These are phyloP conservation scores for Proteles cristata DNA, from an alignment of 2,113 vertebrate genomes.

Conservation along the genomic window DNA sequence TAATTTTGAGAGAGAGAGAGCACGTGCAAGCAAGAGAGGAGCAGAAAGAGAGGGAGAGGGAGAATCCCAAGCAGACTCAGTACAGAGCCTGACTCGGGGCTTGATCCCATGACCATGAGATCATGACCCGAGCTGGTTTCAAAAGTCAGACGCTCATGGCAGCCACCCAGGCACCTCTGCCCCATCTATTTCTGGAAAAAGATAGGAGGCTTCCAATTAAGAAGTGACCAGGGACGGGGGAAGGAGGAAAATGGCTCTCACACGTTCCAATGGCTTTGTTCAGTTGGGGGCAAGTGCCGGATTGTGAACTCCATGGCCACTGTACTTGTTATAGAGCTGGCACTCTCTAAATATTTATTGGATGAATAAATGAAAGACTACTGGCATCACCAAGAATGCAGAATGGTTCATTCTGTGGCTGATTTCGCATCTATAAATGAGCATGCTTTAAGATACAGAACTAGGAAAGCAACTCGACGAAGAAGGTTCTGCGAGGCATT, in stretches of 20 bases:
- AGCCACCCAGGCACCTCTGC: too few species aligned
- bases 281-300: too few species aligned
- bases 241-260: neutral
- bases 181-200: neutral
- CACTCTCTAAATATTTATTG: neutral
- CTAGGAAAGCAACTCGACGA: neutral
- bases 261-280: neutral
- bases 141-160: too few species aligned
- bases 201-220: neutral
- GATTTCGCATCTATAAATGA: neutral
- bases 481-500: neutral
- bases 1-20: too few species aligned
- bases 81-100: too few species aligned
- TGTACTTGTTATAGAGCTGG: neutral
- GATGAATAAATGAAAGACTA: neutral
- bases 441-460: neutral
- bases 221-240: neutral
- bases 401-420: neutral
- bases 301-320: neutral
- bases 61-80: too few species aligned
- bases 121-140: too few species aligned
- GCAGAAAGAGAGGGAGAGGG: too few species aligned
- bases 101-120: too few species aligned
- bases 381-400: neutral
- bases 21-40: too few species aligned